phyloP scores from a whole-genome alignment of 2,113 vertebrate genomes.

The Microcebus murinus region DNA sequence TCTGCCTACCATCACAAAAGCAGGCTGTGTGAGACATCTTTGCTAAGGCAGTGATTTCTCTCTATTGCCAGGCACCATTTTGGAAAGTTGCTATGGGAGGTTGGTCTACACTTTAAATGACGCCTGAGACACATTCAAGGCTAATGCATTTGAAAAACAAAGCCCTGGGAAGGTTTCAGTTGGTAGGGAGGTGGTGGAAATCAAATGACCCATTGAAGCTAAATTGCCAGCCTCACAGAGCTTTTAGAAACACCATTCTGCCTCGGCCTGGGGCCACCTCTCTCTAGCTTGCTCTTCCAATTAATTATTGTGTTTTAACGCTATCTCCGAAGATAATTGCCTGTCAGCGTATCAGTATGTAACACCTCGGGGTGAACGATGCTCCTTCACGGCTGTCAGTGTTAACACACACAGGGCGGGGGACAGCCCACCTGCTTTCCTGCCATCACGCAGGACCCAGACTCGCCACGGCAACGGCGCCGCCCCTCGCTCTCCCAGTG shows the following conservation, averaged over 20 bases:
- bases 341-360: constrained; percentile 85
- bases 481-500: neutral
- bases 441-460: constrained; percentile 65
- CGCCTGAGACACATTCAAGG: constrained; percentile 29
- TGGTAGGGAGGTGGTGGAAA: neutral
- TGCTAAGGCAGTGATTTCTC: neutral
- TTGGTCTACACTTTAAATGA: constrained; percentile 27
- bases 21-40: constrained; percentile 46
- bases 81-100: constrained; percentile 62
- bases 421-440: constrained; percentile 73
- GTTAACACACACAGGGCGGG: constrained; percentile 74
- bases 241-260: constrained; percentile 74
- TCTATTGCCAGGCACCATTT: constrained; percentile 55
- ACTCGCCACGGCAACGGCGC: neutral
- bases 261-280: constrained; percentile 77
- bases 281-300: constrained; percentile 84
- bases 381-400: constrained; percentile 76
- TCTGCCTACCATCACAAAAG: constrained; percentile 2
- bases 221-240: constrained; percentile 64
- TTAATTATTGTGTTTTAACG: constrained; percentile 90
- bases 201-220: constrained; percentile 68
- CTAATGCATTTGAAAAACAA: constrained; percentile 59
- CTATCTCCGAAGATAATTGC: constrained; percentile 89
- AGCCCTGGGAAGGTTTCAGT: constrained; percentile 27
- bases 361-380: constrained; percentile 82